These are phyloP conservation scores for Podotricha telesiphe DNA, from an alignment of 2,888 invertebrate genomes.

Conservation along the genomic window DNA sequence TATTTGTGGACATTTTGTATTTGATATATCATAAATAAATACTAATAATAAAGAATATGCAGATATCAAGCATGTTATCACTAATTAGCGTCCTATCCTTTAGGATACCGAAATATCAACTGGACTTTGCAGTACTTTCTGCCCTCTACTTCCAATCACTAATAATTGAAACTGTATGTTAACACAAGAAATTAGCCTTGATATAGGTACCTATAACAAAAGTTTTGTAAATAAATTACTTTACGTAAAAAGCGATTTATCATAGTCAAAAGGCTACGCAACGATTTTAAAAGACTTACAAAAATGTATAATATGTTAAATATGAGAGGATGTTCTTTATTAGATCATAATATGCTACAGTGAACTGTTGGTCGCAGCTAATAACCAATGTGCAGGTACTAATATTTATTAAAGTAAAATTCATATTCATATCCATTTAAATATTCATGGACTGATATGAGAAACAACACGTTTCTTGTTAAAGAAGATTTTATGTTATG, in stretches of 20 bases:
- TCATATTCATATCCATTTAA: constrained; percentile 24
- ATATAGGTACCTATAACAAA: no score
- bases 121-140: no score
- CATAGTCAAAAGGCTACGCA: no score
- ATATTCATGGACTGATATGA: constrained; percentile 23
- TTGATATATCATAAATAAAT: not conserved
- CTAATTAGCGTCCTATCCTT: not conserved
- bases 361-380: not conserved
- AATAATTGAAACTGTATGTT: no score
- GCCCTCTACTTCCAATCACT: no score
- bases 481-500: constrained; percentile 7
- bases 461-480: constrained; percentile 13
- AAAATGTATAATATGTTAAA: not conserved
- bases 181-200: no score
- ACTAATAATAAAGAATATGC: not conserved
- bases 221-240: no score
- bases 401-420: constrained; percentile 8
- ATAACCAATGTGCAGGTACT: not conserved
- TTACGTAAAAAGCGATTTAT: no score
- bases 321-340: not conserved
- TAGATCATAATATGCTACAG: not conserved
- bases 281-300: no score
- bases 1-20: not conserved
- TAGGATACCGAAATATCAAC: no score
- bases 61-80: not conserved